Base-by-base conservation (phyloP, 2,888 invertebrate species). In the Argynnis bischoffii region DNA sequence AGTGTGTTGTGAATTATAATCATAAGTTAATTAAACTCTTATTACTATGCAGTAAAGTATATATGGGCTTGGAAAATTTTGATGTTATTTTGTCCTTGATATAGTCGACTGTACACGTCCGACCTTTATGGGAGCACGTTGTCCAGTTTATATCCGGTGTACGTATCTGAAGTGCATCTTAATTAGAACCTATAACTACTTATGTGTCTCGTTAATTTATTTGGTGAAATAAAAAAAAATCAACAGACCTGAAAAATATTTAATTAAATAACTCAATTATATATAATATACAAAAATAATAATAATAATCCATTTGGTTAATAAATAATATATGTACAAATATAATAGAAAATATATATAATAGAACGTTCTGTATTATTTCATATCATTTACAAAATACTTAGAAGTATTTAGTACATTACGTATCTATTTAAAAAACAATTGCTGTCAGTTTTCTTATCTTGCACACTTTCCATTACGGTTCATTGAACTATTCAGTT, bases 401-500 rank as follows among this genome's bases (percentile, higher is more conserved):
- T 59, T 26, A 15, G 18, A 57, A 48, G 16, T 26, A 31, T 26
- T 48, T 48, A 48, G 26, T 48, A n/a, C 26, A 47, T 47, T 0
- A n/a, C 26, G 48, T 48, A 6, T 70, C 75, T 74, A 74, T 72
- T 71, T 73, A 76, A 76, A 73, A 75, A 76, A 75, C 74, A 76
- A 76, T 76, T 78, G 77, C 73, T 73, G 76, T 77, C 77, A 80
- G 79, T 61, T 65, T 72, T 77, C 77, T 77, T 80, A 79, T 82
- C 83, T 83, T 84, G 82, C 35, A 26, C 8, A 87, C 89, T 89
- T 89, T 90, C 88, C 81, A 84, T 75, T 72, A 77, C 70, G 77
- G 86, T 80, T 76, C 87, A 77, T 82, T 85, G 83, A 85, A 81
- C 85, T 75, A 76, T 75, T 79, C 75, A 76, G 76, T 79, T 80